Percentiles rank a stretch among this genome's conserved stretches.
Conservation (phyloP, 1,140 invertebrate species). For the Zaprionus davidi region DNA sequence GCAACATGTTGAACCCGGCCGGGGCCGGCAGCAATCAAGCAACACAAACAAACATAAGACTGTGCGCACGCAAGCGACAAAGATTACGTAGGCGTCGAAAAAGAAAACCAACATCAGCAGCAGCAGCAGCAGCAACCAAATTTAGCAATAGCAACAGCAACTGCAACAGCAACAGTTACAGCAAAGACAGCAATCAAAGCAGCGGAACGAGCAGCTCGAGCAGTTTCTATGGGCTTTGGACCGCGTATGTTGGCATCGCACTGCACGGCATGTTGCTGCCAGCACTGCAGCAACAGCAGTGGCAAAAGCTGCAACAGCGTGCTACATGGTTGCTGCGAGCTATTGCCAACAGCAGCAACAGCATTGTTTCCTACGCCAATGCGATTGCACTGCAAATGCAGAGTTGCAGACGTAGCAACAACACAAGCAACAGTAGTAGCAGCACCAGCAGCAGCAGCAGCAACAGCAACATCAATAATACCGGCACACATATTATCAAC, state of each 20-base stretch:
- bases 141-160: constrained; percentile 53
- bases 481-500: constrained; percentile 65
- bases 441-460: not conserved
- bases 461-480: constrained; percentile 45
- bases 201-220: constrained; percentile 38
- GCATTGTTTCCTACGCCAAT: constrained; percentile 63
- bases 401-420: constrained; percentile 28
- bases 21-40: constrained; percentile 48
- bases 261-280: constrained; percentile 58
- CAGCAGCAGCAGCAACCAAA: constrained; percentile 34
- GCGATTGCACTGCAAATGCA: constrained; percentile 43
- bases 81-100: constrained; percentile 78
- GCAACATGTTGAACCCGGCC: constrained; percentile 42
- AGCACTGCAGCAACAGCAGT: constrained; percentile 29
- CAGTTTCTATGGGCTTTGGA: constrained; percentile 45
- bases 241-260: constrained; percentile 36
- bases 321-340: constrained; percentile 38
- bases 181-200: constrained; percentile 48
- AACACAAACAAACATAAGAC: constrained; percentile 76
- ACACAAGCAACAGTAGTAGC: constrained; percentile 12
- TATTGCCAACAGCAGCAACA: constrained; percentile 48
- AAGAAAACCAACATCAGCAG: constrained; percentile 64
- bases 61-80: constrained; percentile 80
- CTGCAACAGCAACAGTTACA: constrained; percentile 56
- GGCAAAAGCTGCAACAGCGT: constrained; percentile 38